phyloP scores from a whole-genome alignment of 2,113 vertebrate species.

The Tautogolabrus adspersus region DNA sequence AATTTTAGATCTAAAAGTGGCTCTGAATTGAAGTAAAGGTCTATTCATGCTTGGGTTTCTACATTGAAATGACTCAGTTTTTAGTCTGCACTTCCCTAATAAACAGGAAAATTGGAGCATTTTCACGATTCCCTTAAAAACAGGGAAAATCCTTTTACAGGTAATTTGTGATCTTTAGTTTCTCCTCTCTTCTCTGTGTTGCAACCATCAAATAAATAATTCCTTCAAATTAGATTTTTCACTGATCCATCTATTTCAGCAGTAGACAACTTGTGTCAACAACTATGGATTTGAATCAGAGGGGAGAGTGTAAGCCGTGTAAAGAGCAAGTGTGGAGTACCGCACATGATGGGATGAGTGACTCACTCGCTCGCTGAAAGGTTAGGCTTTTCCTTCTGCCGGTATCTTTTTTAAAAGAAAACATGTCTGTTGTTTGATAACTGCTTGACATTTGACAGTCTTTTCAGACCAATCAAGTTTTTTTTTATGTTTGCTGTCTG shows the following conservation, averaged over 20 bases:
- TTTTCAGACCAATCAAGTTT: conserved; percentile 79
- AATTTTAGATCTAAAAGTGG: conserved; percentile 21
- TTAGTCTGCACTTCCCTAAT: background rate
- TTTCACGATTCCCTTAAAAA: too few relatives aligned
- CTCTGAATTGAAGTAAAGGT: too few relatives aligned
- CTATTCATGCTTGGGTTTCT: background rate
- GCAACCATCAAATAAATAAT: conserved; percentile 30
- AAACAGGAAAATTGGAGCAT: background rate
- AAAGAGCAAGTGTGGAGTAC: conserved; percentile 50
- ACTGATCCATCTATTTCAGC: conserved; percentile 38
- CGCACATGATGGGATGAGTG: conserved; percentile 72
- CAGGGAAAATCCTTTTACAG: background rate
- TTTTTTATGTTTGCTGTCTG: conserved; percentile 63
- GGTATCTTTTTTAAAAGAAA: conserved; percentile 78
- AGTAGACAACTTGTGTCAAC: conserved; percentile 50
- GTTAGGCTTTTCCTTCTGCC: conserved; percentile 74
- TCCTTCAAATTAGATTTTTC: conserved; percentile 19
- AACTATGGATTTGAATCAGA: conserved; percentile 65
- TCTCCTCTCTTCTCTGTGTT: background rate
- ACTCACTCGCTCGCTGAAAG: conserved; percentile 73
- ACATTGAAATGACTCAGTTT: conserved; percentile 13
- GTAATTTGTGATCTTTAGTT: background rate
- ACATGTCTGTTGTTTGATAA: conserved; percentile 81
- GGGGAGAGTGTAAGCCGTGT: conserved; percentile 58
- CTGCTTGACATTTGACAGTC: conserved; percentile 85